Evolutionary conservation across 92 coral and sea anemone genomes (phyloP), one percentile per base, ranked within the genome.

Genomic region (Palythoa grandis): DNA sequence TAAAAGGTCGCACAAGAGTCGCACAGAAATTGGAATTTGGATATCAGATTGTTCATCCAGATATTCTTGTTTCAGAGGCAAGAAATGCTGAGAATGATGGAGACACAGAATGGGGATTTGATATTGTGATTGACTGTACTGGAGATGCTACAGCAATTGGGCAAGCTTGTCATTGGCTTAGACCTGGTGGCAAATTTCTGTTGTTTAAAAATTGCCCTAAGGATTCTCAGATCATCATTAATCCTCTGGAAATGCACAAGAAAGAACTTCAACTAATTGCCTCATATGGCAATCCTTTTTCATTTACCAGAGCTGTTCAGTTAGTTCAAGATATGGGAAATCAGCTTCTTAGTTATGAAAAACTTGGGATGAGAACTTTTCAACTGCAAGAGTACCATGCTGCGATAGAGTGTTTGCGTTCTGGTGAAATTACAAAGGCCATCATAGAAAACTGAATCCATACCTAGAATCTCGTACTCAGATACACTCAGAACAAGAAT

Each of bases 61-160:
- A 95, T 35, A 84, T 92, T 10, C 77, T 95, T 20, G 86, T 93
- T 56, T 91, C 97, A 6, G 97, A 93, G 73, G 91, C 93, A 24
- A 82, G 93, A 29, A 95, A 93, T 88, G 98, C 97, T 1, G 84
- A 86, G 53, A 84, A 71, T 60, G 94, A 94, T 9, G 89, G 91
- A 8, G 96, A 95, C 25, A 90, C 91, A 23, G 98, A 91, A 9
- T 95, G 98, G 98, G 98, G 98, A 6, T 95, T 95, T 92, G 98
- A 95, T 75, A 82, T 92, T 52, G 91, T 95, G 7, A 85, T 95
- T 60, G 98, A 95, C 72, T 91, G 98, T 76, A 87, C 98, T 25
- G 98, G 98, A 16, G 95, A 95, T 82, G 94, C 98, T 0, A 92
- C 87, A 25, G 76, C 92, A 9, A 90, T 95, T 70, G 98, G 92